phyloP scores from a whole-genome alignment of 2,113 vertebrate genomes.

The Corythaixoides concolor region DNA sequence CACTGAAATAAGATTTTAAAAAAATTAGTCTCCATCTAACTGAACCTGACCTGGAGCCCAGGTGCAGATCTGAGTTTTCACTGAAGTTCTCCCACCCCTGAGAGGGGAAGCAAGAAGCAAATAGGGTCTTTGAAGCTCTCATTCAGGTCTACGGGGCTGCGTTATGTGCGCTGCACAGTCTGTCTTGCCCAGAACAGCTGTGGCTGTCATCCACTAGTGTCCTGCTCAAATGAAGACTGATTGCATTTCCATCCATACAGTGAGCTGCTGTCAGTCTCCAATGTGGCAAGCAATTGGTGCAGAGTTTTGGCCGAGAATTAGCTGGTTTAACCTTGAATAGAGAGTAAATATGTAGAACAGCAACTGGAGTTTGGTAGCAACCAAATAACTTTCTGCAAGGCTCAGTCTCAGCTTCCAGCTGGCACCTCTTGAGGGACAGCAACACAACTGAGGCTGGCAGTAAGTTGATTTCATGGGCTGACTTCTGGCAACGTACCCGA shows the following conservation, averaged over 20 bases:
- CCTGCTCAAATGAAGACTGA: conserved; percentile 16
- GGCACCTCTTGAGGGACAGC: not conserved
- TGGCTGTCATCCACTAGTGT: not conserved
- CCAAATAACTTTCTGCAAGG: not conserved
- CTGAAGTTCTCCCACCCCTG: not conserved
- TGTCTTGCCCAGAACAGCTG: conserved; percentile 9
- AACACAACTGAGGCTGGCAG: not conserved
- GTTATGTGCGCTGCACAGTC: not conserved
- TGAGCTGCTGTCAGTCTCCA: conserved; percentile 1
- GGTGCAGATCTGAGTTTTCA: not conserved
- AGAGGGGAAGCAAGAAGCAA: not conserved
- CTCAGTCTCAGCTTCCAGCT: not conserved
- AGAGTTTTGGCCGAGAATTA: not conserved
- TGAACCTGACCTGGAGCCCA: not conserved
- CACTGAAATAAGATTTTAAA: not conserved
- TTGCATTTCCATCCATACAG: not conserved
- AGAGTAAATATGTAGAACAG: not conserved
- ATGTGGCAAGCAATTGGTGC: not conserved
- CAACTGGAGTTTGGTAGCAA: not conserved
- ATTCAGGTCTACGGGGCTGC: not conserved
- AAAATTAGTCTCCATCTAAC: not conserved
- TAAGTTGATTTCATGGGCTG: not conserved
- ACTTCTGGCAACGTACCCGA: not conserved
- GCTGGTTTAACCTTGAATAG: conserved; percentile 21
- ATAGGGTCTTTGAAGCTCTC: not conserved